Evolutionary conservation across 2,113 vertebrate species (phyloP), one percentile per base, ranked within the genome.

Genomic region (Puma concolor): DNA sequence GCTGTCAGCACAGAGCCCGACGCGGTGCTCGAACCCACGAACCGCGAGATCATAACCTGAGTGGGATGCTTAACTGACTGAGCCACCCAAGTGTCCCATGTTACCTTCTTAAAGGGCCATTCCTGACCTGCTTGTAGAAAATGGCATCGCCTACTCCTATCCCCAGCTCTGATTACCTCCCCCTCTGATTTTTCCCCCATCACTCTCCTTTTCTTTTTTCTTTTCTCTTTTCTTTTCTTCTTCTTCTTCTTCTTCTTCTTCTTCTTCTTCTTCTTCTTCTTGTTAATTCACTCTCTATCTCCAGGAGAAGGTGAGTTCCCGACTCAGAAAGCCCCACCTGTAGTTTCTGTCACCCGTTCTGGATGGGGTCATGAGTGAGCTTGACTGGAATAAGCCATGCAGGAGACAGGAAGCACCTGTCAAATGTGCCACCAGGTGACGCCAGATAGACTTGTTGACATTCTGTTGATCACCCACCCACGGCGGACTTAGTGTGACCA

Each of bases 91-190:
- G 57, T 2, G 8, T 21, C 57, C 57, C 57, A 14, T 17, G 23
- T 44, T 36, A 57, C 36, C n/a, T 85, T 77, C 63, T 27, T n/a
- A 31, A 33, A 83, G 27, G 44, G 4, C 1, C 0, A 1, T 17
- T 25, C 66, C 54, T 15, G 19, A 15, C 54, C 50, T 16, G 16
- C 41, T 10, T 66, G 33, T 36, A 14, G 54, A 12, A 14, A 80
- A 41, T 12, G 19, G 50, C n/a, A 31, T 0, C 25, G 13, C 14
- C 2, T 3, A 9, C 10, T 0, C 64, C 48, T 23, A 23, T 5
- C 27, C 54, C 13, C 36, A 15, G 50, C 60, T 31, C 54, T n/a
- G 44, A 36, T 8, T 2, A 1, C 13, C 4, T 27, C 36, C 66
- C 41, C 0, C 12, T 25, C 7, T 15, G 15, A 21, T 23, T 84